These are phyloP conservation scores for Malachius bipustulatus DNA, from an alignment of 2,888 invertebrate genomes.

Conservation along the genomic window DNA sequence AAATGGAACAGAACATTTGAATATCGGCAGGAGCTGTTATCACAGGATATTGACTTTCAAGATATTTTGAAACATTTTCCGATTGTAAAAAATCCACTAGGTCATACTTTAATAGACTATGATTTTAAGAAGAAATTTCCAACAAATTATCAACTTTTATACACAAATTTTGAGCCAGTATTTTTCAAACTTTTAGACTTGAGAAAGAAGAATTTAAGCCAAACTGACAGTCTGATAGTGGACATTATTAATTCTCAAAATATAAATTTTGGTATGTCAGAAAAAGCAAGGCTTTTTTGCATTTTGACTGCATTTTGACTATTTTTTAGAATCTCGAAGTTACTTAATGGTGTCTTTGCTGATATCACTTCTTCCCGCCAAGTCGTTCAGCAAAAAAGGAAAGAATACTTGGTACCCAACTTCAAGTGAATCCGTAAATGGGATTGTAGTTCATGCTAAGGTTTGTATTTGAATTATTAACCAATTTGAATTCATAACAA, in stretches of 20 bases:
- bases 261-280: not conserved
- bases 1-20: conserved; percentile 3
- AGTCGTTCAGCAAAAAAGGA: not conserved
- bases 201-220: not conserved
- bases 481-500: too few species aligned
- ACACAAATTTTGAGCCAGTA: not conserved
- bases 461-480: too few species aligned
- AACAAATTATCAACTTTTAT: not conserved
- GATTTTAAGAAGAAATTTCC: not conserved
- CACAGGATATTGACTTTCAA: not conserved
- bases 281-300: too few species aligned
- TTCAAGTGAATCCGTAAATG: conserved; percentile 2
- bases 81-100: conserved; percentile 1
- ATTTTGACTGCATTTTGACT: too few species aligned
- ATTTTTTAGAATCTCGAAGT: conserved; percentile 2
- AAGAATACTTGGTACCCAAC: conserved; percentile 2
- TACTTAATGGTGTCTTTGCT: conserved; percentile 8
- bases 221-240: not conserved
- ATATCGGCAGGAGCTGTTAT: not conserved
- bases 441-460: too few species aligned
- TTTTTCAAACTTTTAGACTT: not conserved
- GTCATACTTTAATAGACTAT: conserved; percentile 2
- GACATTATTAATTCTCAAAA: not conserved
- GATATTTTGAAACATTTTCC: conserved; percentile 4
- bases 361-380: not conserved